Conservation (phyloP, 2,888 invertebrate genomes). For the Laothoe populi region DNA sequence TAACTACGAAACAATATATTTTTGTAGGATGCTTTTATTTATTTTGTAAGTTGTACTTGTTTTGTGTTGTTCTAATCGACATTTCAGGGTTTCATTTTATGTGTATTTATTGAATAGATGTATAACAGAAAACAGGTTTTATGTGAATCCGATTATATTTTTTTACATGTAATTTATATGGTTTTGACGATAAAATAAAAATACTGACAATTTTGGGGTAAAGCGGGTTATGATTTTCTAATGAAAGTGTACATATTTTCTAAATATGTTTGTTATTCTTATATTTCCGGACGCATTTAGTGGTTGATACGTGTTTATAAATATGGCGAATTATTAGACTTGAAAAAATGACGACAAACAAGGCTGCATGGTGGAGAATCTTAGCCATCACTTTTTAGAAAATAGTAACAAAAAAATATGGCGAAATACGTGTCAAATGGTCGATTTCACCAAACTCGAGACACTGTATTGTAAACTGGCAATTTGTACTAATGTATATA, state of each 20-base stretch:
- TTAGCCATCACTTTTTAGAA: too few relatives aligned
- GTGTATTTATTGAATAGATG: slow-evolving; percentile 5
- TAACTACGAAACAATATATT: slow-evolving; percentile 1
- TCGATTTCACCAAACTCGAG: too few relatives aligned
- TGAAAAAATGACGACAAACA: too few relatives aligned
- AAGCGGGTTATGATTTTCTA: too few relatives aligned
- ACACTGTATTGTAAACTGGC: too few relatives aligned
- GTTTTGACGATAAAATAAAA: background rate
- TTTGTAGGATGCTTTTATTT: slow-evolving; percentile 18
- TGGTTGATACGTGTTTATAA: background rate
- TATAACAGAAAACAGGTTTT: background rate
- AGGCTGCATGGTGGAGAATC: too few relatives aligned
- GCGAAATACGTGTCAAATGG: too few relatives aligned
- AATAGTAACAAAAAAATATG: too few relatives aligned
- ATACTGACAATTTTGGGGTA: too few relatives aligned
- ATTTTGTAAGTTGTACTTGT: slow-evolving; percentile 12
- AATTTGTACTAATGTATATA: too few relatives aligned
- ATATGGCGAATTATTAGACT: background rate
- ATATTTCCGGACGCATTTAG: background rate
- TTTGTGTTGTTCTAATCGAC: slow-evolving; percentile 7
- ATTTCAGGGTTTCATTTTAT: slow-evolving; percentile 21
- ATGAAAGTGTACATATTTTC: too few relatives aligned
- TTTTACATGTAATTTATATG: background rate
- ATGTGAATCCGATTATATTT: slow-evolving; percentile 10
- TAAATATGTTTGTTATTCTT: too few relatives aligned